phyloP scores from a whole-genome alignment of 2,113 vertebrate genomes.

The Heterotis niloticus region DNA sequence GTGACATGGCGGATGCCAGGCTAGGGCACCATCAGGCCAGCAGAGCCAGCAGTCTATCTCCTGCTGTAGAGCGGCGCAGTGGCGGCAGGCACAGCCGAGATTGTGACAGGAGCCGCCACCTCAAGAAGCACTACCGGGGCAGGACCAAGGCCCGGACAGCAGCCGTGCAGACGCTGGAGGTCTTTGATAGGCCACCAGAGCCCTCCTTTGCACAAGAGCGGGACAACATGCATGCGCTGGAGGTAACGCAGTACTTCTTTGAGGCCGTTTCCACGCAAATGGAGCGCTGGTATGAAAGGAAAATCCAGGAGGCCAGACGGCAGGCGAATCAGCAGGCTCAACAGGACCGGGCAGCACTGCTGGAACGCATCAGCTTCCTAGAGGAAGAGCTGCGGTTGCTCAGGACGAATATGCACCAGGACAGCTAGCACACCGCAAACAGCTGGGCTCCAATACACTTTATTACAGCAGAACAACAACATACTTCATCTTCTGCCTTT shows the following conservation, averaged over 20 bases:
- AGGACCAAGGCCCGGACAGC: conserved; percentile 58
- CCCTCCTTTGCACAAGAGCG: conserved; percentile 47
- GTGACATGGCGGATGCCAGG: conserved; percentile 17
- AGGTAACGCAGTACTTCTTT: conserved; percentile 93
- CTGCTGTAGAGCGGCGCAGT: conserved; percentile 43
- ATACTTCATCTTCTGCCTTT: too few relatives aligned
- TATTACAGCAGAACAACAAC: too few relatives aligned
- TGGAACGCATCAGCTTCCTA: conserved; percentile 78
- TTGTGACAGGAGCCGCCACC: conserved; percentile 70
- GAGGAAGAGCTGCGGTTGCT: conserved; percentile 83
- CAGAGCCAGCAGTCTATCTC: conserved; percentile 57
- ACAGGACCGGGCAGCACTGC: conserved; percentile 71
- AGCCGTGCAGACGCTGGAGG: conserved; percentile 49
- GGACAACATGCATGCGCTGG: conserved; percentile 78
- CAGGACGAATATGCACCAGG: conserved; percentile 72
- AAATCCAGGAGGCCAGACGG: conserved; percentile 83
- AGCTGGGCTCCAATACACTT: neutral
- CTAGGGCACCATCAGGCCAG: conserved; percentile 46
- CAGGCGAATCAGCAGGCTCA: conserved; percentile 79
- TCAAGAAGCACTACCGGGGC: conserved; percentile 66
- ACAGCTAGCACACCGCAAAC: conserved; percentile 57
- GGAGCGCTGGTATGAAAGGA: conserved; percentile 96
- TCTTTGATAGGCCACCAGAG: conserved; percentile 39
- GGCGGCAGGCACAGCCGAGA: conserved; percentile 46
- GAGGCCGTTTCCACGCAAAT: conserved; percentile 90